Evolutionary conservation across 2,113 vertebrate species (phyloP), one percentile per base, ranked within the genome.

Genomic region (Cryptotis parvus): DNA sequence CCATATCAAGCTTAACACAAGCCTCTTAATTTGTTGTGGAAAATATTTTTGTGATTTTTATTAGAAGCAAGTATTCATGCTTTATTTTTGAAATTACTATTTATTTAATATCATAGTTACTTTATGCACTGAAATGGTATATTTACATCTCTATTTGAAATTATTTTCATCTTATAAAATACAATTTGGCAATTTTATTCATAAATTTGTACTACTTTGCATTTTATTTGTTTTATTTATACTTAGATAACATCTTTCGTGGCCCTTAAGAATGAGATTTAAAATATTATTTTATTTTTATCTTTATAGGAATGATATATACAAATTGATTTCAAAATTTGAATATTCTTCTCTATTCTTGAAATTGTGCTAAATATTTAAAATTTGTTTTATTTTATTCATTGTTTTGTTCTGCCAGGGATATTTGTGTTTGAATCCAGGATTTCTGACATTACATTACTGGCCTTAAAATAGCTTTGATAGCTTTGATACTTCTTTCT

Each of bases 201-300:
- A 66, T 65, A 94, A 78, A 45, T 87, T 55, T 65, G 29, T 66
- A 4, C 18, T 4, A 49, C 65, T 68, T 75, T 82, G 35, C 35
- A 16, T 49, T 58, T 58, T 58, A 58, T 58, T 58, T 58, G 14
- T 58, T 24, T 18, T 58, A 58, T 58, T 90, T 84, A 92, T 82
- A 90, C 55, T 90, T 88, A 89, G 75, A 61, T 80, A 43, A n/a
- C 22, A 63, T 77, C 79, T 83, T 83, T 20, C 77, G 24, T 73
- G 85, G 7, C 33, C 73, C 52, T 82, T 83, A 85, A 91, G 61
- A 74, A 79, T 91, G 4, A n/a, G 20, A 79, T 52, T 69, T 96
- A 65, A n/a, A 39, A 66, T 91, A 90, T 87, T 55, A 77, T 75
- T 55, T 75, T 33, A 72, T 37, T 90, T 76, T 55, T 90, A n/a